A percentile compares a stretch with the other conserved stretches of the same genome.
Evolutionary conservation across 2,113 vertebrate genomes (phyloP).

Genomic region (Misgurnus mizolepis): DNA sequence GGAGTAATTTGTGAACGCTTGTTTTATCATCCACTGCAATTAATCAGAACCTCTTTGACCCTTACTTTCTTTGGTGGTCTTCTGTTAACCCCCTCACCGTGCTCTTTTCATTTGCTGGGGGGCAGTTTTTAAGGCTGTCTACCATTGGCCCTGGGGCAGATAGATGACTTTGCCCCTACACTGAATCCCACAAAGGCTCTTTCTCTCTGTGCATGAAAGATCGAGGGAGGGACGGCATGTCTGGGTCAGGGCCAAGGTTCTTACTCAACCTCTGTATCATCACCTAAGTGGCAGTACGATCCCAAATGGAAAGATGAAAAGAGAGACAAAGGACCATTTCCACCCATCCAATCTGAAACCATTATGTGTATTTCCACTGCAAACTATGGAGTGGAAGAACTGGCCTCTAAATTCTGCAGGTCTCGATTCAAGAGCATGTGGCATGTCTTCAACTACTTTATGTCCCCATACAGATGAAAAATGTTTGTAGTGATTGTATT

Average conservation of each 20-base stretch:
- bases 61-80: neutral
- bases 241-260: conserved; percentile 13
- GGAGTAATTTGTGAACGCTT: neutral
- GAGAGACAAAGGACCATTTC: neutral
- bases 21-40: neutral
- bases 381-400: no score
- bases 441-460: no score
- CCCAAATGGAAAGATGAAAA: no score
- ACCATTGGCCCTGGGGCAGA: conserved; percentile 16
- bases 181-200: conserved; percentile 34
- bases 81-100: neutral
- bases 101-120: neutral
- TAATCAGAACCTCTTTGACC: neutral
- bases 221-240: neutral
- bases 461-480: no score
- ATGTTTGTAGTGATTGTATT: no score
- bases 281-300: conserved; percentile 47
- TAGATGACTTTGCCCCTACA: conserved; percentile 30
- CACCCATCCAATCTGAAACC: neutral
- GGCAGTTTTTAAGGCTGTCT: conserved; percentile 28
- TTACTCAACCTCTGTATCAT: conserved; percentile 24
- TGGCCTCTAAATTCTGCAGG: no score
- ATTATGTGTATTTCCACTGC: no score
- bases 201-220: neutral
- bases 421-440: no score